These are phyloP conservation scores for Drosophila koepferae DNA, from an alignment of 2,888 invertebrate genomes.

Conservation along the genomic window DNA sequence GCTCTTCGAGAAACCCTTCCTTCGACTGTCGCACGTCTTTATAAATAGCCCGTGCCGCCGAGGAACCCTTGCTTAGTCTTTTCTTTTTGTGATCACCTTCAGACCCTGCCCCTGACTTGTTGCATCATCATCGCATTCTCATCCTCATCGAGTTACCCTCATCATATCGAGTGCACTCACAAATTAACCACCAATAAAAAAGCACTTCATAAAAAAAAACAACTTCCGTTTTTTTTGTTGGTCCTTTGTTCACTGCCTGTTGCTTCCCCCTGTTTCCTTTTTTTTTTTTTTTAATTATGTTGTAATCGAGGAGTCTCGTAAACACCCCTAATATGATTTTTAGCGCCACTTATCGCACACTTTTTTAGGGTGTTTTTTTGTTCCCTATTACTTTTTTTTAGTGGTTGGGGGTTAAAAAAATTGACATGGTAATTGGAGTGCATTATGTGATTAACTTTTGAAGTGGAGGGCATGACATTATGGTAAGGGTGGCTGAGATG, in stretches of 20 bases:
- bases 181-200: slow-evolving; percentile 83
- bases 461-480: slow-evolving; percentile 19
- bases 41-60: slow-evolving; percentile 48
- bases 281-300: slow-evolving; percentile 69
- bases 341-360: slow-evolving; percentile 76
- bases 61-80: slow-evolving; percentile 58
- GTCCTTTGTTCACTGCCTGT: slow-evolving; percentile 53
- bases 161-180: slow-evolving; percentile 69
- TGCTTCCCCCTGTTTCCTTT: slow-evolving; percentile 45
- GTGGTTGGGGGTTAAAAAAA: slow-evolving; percentile 49
- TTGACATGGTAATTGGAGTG: slow-evolving; percentile 60
- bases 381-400: slow-evolving; percentile 33
- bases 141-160: slow-evolving; percentile 66
- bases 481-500: slow-evolving; percentile 21
- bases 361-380: slow-evolving; percentile 63
- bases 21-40: slow-evolving; percentile 41
- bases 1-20: slow-evolving; percentile 45
- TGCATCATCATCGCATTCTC: slow-evolving; percentile 55
- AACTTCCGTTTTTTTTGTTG: slow-evolving; percentile 73
- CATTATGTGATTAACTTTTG: slow-evolving; percentile 61
- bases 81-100: slow-evolving; percentile 19
- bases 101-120: slow-evolving; percentile 44
- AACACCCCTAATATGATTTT: slow-evolving; percentile 80
- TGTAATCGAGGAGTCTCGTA: slow-evolving; percentile 74
- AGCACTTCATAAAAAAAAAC: slow-evolving; percentile 76